Conservation (phyloP, 1,140 invertebrate genomes). For the Drosophila grimshawi region DNA sequence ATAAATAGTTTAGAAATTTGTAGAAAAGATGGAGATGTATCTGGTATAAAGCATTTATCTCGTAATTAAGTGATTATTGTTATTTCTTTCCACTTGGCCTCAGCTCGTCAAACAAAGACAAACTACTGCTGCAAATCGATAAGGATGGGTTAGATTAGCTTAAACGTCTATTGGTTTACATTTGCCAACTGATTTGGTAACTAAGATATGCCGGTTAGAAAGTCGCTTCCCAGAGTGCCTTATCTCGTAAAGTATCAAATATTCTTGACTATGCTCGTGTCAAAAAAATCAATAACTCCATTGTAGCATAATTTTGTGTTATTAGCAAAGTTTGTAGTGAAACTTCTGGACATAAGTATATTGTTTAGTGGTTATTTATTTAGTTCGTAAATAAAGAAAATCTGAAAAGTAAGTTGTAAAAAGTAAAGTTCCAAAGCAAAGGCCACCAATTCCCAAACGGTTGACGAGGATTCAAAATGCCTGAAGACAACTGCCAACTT, state of each 20-base stretch:
- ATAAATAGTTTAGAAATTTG: slow-evolving; percentile 8
- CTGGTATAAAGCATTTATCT: not conserved
- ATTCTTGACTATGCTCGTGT: not conserved
- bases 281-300: not conserved
- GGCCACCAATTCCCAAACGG: slow-evolving; percentile 36
- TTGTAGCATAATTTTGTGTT: not conserved
- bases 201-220: no score
- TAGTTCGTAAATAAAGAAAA: not conserved
- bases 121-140: no score
- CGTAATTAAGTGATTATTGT: not conserved
- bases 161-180: no score
- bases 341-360: not conserved
- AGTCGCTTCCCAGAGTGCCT: no score
- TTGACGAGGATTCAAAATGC: slow-evolving; percentile 33
- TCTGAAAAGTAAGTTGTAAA: slow-evolving; percentile 1
- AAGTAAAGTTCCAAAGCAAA: slow-evolving; percentile 34
- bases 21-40: not conserved
- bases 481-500: slow-evolving; percentile 33
- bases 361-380: slow-evolving; percentile 10
- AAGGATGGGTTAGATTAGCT: no score
- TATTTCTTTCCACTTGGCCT: no score
- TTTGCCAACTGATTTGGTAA: no score
- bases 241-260: no score
- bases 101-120: no score
- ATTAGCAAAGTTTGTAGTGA: not conserved